Base-by-base conservation (phyloP, 2,797 vertebrate species). In the Streptopelia turtur region DNA sequence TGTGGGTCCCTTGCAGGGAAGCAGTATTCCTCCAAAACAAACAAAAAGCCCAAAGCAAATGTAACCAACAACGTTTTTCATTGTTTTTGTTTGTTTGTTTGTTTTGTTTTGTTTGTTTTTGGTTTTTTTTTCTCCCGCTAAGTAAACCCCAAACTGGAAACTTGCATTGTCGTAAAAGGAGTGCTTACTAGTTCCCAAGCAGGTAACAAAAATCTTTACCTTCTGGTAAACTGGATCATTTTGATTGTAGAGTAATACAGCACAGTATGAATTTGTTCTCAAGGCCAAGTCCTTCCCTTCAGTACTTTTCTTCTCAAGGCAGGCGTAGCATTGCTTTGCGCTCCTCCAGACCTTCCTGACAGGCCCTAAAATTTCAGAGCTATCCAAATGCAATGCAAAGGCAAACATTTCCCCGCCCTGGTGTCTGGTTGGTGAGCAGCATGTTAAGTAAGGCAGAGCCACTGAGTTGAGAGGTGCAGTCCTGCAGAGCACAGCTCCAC, bases 11-110 rank as follows among this genome's bases (percentile, higher is more conserved):
- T 88, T 72, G 63, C 53, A 92, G 77, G 90, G 86, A 93, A 96
- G 71, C 33, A 75, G 61, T 61, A 47, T n/a, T 94, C 66, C 92
- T 95, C 96, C 95, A 96, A 95, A 94, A 57, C 45, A 95, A 95
- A 95, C 64, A 77, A 89, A 94, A 93, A 74, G 71, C 52, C 86
- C 90, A 92, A 90, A 94, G 83, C 81, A 89, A 95, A 94, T 57
- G 39, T 95, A 94, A 95, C 68, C 13, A 89, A 91, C 81, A 93
- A 71, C 18, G 3, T 45, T 45, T 45, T 45, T 45, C 18, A 41
- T 37, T 37, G 41, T n/a, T n/a, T n/a, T n/a, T 39, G 39, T 39
- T 14, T 43, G 15, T 16, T 41, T 37, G 37, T 12, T 37, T 37
- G 37, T 37, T 41, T 43, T n/a, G 35, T 35, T 35, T 35, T 35